Evolutionary conservation across 2,797 vertebrate genomes (phyloP).

Genomic region (Rhyacichthys aspro): DNA sequence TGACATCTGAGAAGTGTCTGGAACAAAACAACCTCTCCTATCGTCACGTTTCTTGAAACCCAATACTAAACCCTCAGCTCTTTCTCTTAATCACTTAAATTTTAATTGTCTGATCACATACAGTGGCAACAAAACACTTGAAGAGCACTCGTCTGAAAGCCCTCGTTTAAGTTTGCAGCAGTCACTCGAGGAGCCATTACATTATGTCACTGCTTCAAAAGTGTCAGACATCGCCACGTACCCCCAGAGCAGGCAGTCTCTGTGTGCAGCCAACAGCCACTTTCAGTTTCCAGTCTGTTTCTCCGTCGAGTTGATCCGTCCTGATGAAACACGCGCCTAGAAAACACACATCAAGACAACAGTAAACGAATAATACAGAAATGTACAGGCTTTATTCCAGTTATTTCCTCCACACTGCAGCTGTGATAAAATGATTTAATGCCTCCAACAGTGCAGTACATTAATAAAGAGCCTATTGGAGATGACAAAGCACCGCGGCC

Average conservation of each 20-base stretch:
- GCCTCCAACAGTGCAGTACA: neutral
- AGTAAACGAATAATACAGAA: too few species aligned
- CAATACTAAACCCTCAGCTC: conserved; percentile 49
- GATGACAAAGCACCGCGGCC: neutral
- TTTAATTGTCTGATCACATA: neutral
- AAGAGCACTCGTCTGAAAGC: neutral
- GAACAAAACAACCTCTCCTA: conserved; percentile 23
- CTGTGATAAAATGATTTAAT: conserved; percentile 1
- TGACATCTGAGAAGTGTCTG: neutral
- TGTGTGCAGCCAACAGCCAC: conserved; percentile 94
- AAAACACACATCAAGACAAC: conserved; percentile 11
- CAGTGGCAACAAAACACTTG: conserved; percentile 56
- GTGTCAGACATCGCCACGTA: conserved; percentile 70
- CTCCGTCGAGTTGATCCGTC: conserved; percentile 97
- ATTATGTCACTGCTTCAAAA: conserved; percentile 51
- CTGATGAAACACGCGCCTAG: conserved; percentile 94
- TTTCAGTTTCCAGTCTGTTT: conserved; percentile 98
- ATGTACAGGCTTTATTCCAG: too few species aligned
- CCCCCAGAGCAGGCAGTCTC: conserved; percentile 91
- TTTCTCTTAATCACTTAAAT: conserved; percentile 78
- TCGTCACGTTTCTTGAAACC: conserved; percentile 62
- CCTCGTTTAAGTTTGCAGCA: too few species aligned
- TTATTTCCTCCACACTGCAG: neutral
- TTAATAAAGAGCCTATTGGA: conserved; percentile 7
- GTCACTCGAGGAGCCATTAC: too few species aligned